Conservation (phyloP, 2,888 invertebrate species). For the Agrotis ipsilon region DNA sequence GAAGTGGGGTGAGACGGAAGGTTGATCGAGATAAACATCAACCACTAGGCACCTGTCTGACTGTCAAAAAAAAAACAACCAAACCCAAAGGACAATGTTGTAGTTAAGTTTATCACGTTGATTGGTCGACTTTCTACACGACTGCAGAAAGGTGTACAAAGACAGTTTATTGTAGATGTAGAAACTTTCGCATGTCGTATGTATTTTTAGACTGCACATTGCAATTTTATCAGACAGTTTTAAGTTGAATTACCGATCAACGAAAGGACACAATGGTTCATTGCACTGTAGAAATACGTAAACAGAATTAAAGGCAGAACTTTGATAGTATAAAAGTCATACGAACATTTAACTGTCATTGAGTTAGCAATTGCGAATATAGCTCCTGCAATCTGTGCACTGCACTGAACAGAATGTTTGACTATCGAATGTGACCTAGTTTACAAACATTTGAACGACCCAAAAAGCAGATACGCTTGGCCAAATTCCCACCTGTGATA, state of each 20-base stretch:
- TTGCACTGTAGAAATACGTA: slow-evolving; percentile 1
- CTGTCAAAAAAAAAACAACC: slow-evolving; percentile 36
- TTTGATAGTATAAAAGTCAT: neutral
- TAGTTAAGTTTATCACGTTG: slow-evolving; percentile 5
- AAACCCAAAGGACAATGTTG: slow-evolving; percentile 31
- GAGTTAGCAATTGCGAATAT: neutral
- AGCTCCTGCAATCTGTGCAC: slow-evolving; percentile 5
- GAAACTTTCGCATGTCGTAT: slow-evolving; percentile 5
- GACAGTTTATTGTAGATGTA: slow-evolving; percentile 9
- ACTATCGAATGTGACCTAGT: slow-evolving; percentile 25
- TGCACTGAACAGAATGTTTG: slow-evolving; percentile 12
- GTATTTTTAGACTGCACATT: slow-evolving; percentile 42
- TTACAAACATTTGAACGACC: slow-evolving; percentile 23
- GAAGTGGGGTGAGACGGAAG: slow-evolving; percentile 54
- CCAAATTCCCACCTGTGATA: slow-evolving; percentile 31
- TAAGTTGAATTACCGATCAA: slow-evolving; percentile 3
- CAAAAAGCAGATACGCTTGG: slow-evolving; percentile 26
- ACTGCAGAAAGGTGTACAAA: slow-evolving; percentile 26
- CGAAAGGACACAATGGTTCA: slow-evolving; percentile 12
- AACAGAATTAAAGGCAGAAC: neutral
- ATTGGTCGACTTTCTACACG: slow-evolving; percentile 17
- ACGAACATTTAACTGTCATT: slow-evolving; percentile 9
- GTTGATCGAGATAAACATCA: slow-evolving; percentile 67
- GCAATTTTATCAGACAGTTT: slow-evolving; percentile 32
- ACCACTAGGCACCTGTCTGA: slow-evolving; percentile 65